phyloP scores from a whole-genome alignment of 2,797 vertebrate genomes.

The Etheostoma nigrum region DNA sequence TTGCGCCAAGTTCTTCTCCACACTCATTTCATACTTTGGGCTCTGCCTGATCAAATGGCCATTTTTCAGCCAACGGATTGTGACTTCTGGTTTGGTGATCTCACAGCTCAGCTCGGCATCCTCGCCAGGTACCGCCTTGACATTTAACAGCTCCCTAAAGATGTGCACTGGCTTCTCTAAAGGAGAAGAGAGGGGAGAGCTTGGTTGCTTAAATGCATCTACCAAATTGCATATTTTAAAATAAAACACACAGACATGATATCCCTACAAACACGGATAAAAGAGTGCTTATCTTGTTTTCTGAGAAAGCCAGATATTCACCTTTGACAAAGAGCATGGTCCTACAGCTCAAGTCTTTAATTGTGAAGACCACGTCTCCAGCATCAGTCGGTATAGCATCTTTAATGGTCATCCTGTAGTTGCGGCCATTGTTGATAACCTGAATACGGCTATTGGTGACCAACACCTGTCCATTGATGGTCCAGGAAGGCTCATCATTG shows the following conservation, averaged over 20 bases:
- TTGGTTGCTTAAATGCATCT: neutral
- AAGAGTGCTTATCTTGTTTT: neutral
- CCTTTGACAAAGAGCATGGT: constrained; percentile 93
- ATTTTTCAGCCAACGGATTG: constrained; percentile 92
- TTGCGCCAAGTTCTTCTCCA: constrained; percentile 81
- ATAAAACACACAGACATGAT: neutral
- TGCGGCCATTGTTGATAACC: constrained; percentile 82
- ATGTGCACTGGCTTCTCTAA: constrained; percentile 90
- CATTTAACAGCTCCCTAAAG: constrained; percentile 87
- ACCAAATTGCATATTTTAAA: neutral
- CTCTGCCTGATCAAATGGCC: constrained; percentile 87
- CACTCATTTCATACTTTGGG: constrained; percentile 88
- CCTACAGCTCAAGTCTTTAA: constrained; percentile 90
- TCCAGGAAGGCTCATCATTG: constrained; percentile 87
- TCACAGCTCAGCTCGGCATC: constrained; percentile 92
- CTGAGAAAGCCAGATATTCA: constrained; percentile 56
- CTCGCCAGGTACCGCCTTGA: constrained; percentile 84
- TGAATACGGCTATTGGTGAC: constrained; percentile 82
- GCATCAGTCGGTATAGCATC: constrained; percentile 82
- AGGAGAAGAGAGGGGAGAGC: neutral
- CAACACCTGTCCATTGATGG: constrained; percentile 83
- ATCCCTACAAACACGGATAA: neutral
- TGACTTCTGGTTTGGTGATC: constrained; percentile 86
- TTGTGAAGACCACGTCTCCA: constrained; percentile 91
- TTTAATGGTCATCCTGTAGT: constrained; percentile 86